Percentiles rank a stretch among this genome's conserved stretches.
phyloP scores from a whole-genome alignment of 2,888 invertebrate genomes.

The Tholera decimalis region DNA sequence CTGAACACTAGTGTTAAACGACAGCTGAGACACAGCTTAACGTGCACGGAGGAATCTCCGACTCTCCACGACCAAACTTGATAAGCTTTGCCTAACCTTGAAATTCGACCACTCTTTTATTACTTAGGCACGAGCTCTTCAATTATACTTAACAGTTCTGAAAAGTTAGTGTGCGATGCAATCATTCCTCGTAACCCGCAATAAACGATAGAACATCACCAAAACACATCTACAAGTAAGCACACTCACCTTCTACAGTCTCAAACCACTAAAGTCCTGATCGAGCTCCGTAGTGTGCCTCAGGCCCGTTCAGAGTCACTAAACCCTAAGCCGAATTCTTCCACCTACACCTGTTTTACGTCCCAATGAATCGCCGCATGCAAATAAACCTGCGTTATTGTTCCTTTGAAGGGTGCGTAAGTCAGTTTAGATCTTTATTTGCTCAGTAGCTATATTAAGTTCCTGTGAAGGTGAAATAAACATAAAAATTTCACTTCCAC shows the following conservation, averaged over 20 bases:
- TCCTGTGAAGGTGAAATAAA: constrained; percentile 53
- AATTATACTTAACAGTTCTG: too few relatives aligned
- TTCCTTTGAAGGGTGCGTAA: constrained; percentile 77
- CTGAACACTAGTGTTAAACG: too few relatives aligned
- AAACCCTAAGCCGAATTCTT: constrained; percentile 79
- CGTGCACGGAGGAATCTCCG: too few relatives aligned
- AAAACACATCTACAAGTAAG: constrained; percentile 1
- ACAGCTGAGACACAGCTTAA: too few relatives aligned
- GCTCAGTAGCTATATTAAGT: constrained; percentile 62
- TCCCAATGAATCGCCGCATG: constrained; percentile 84
- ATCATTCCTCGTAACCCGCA: neutral
- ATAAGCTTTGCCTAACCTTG: too few relatives aligned
- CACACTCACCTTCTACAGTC: constrained; percentile 5
- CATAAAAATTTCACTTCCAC: constrained; percentile 43
- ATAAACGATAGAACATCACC: neutral
- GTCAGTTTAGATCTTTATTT: constrained; percentile 74
- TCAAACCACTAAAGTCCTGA: constrained; percentile 37
- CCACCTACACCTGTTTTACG: constrained; percentile 85
- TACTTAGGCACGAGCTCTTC: too few relatives aligned
- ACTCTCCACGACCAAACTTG: too few relatives aligned
- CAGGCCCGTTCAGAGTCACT: constrained; percentile 65
- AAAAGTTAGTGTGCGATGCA: neutral
- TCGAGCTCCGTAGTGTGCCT: constrained; percentile 71
- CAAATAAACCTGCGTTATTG: constrained; percentile 83
- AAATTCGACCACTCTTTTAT: too few relatives aligned